A percentile compares a stretch with the other conserved stretches of the same genome.
Conservation (phyloP, 2,113 vertebrate genomes). For the Grus americana region DNA sequence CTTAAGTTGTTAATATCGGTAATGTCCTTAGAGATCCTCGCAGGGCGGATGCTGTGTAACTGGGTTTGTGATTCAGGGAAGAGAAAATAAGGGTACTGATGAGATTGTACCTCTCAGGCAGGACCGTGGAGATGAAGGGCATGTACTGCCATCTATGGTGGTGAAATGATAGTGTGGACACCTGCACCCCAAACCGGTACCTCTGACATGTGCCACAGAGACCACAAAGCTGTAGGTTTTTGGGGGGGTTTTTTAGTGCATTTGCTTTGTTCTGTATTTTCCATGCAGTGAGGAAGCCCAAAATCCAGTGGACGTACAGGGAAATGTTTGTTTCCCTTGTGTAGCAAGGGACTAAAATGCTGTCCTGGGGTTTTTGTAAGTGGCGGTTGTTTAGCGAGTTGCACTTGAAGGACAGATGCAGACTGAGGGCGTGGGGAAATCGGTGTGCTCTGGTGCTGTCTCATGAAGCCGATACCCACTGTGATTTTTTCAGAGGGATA, state of each 20-base stretch:
- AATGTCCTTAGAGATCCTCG: background rate
- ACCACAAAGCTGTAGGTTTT: background rate
- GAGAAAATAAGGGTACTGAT: background rate
- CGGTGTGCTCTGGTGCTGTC: background rate
- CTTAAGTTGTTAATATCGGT: background rate
- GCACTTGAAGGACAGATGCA: background rate
- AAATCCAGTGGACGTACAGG: fast-evolving
- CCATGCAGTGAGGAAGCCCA: background rate
- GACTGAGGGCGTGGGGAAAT: background rate
- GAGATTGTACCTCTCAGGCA: background rate
- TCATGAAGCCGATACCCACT: background rate
- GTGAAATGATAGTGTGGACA: background rate
- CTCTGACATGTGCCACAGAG: fast-evolving
- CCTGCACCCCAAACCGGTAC: background rate
- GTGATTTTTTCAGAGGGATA: background rate
- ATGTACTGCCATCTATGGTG: background rate
- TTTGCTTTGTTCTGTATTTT: background rate
- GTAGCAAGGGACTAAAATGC: background rate
- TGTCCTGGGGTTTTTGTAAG: background rate
- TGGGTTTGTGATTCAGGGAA: background rate
- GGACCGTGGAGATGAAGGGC: background rate
- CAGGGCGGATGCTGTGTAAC: background rate
- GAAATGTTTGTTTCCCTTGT: background rate
- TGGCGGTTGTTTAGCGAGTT: fast-evolving
- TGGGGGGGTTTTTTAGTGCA: background rate